Evolutionary conservation across 2,113 vertebrate genomes (phyloP), one percentile per base, ranked within the genome.

Genomic region (Eudyptes chrysolophus): DNA sequence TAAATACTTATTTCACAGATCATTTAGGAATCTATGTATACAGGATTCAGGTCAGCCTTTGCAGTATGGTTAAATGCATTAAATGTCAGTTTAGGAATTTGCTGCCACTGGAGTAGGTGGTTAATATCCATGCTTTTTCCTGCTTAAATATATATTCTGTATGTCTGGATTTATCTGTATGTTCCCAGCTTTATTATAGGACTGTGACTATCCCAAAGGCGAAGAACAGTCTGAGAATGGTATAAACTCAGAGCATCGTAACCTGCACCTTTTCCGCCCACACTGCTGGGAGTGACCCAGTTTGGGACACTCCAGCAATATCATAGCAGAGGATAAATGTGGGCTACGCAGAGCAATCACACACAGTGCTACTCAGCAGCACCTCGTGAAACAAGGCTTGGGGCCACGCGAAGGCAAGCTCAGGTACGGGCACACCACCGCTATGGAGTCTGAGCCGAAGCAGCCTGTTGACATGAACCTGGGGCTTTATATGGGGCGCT

Each of bases 391-490:
- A 20, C 13, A 25, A 40, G 11, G 10, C n/a, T 13, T 16, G n/a
- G 12, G 26, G 38, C 44, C 5, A 1, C 1, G 11, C 0, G 2
- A 61, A 72, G 32, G 52, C 32, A 11, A 22, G 11, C 21, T 17
- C 22, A 11, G 29, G 20, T 11, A 12, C 1, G 5, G 7, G 18
- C 30, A 14, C 19, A 5, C 4, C 26, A 18, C 10, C n/a, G 42
- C 32, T 8, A 3, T 2, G 36, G 27, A 25, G 22, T 12, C 5
- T 12, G 54, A 44, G 46, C 42, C 19, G 36, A 21, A 19, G 44
- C 69, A 82, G 19, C 32, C 16, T 32, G 17, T 13, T 44, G 5
- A 3, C 13, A 1, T 8, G 21, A 44, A 8, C 11, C 26, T 8
- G 46, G 44, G 27, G 34, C 18, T 11, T 48, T 30, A 12, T 1